phyloP scores from a whole-genome alignment of 1,140 invertebrate species.

The Lepidotrigona ventralis region DNA sequence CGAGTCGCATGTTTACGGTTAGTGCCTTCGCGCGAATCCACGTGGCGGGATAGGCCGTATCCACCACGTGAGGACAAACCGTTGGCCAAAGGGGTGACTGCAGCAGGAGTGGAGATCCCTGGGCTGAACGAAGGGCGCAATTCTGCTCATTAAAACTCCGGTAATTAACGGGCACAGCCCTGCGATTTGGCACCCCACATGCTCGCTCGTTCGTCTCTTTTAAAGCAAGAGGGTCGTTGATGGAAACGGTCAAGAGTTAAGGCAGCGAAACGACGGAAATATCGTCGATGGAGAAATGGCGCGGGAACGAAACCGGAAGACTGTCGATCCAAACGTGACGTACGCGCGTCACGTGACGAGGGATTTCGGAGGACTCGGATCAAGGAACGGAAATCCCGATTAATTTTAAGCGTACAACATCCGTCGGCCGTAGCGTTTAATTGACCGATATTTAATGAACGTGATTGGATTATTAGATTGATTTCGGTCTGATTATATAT shows the following conservation, averaged over 20 bases:
- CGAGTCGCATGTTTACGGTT: not conserved
- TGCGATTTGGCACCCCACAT: slow-evolving; percentile 36
- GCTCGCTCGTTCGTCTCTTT: slow-evolving; percentile 33
- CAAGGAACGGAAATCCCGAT: not conserved
- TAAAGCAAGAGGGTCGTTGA: slow-evolving; percentile 24
- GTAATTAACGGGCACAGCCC: slow-evolving; percentile 61
- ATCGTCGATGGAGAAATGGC: not conserved
- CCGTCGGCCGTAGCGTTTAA: not conserved
- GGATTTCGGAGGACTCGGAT: not conserved
- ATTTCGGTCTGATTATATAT: slow-evolving; percentile 45
- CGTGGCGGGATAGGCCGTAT: slow-evolving; percentile 55
- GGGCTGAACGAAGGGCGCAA: slow-evolving; percentile 42
- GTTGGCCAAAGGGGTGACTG: not conserved
- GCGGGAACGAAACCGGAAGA: not conserved
- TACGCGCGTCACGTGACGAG: not conserved
- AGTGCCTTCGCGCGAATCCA: slow-evolving; percentile 9
- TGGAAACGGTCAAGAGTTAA: slow-evolving; percentile 33
- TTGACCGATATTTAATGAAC: slow-evolving; percentile 39
- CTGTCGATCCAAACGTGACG: not conserved
- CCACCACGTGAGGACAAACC: slow-evolving; percentile 53
- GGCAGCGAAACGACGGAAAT: not conserved
- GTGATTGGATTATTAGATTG: slow-evolving; percentile 30
- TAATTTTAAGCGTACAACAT: not conserved
- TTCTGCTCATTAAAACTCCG: slow-evolving; percentile 69
- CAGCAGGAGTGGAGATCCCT: slow-evolving; percentile 6